Conservation (phyloP, 2,113 vertebrate species). For the Mastomys coucha region DNA sequence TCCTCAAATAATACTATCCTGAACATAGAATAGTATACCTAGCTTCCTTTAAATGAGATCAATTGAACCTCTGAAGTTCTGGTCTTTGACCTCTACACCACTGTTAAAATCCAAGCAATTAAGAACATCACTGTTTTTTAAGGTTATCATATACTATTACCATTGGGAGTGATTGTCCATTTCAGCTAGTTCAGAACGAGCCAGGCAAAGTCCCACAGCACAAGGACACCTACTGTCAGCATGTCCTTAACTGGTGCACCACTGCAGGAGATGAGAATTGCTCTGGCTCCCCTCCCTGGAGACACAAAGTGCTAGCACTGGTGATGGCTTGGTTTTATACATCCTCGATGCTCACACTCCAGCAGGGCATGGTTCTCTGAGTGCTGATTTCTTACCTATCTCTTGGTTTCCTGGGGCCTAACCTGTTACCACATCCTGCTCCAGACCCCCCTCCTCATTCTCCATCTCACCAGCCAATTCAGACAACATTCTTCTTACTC, state of each 20-base stretch:
- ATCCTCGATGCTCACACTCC: neutral
- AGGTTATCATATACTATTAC: neutral
- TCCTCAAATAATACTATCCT: neutral
- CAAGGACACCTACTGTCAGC: neutral
- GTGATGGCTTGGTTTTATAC: neutral
- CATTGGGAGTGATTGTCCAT: neutral
- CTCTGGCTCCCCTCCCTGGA: neutral
- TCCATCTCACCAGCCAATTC: no score
- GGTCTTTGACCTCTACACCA: neutral
- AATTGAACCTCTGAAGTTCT: neutral
- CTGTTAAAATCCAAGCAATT: neutral
- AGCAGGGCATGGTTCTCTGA: neutral
- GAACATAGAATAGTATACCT: neutral
- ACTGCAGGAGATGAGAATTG: neutral
- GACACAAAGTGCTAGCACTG: neutral
- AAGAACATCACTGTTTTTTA: neutral
- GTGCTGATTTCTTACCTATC: neutral
- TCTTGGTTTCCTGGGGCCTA: neutral
- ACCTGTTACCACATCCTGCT: neutral
- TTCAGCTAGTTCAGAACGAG: neutral
- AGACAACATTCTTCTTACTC: neutral
- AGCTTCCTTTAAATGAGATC: neutral
- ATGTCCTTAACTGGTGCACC: neutral
- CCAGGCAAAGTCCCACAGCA: neutral
- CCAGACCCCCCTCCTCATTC: neutral